A percentile compares a stretch with the other conserved stretches of the same genome.
Evolutionary conservation across 2,888 invertebrate genomes (phyloP).

Genomic region (Argyra leucocephala): DNA sequence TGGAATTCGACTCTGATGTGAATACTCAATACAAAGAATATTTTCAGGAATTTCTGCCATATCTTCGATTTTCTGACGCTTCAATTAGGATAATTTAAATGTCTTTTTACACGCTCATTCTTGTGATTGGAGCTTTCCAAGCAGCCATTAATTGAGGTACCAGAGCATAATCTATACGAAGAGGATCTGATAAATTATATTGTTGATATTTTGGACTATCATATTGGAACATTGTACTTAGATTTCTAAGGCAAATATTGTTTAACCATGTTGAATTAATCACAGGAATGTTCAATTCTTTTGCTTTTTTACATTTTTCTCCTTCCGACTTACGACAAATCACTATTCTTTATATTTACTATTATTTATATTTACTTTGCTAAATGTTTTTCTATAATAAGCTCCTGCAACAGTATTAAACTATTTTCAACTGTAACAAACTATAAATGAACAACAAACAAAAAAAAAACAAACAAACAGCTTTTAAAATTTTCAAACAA

Average conservation of each 20-base stretch:
- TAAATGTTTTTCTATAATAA: conserved; percentile 66
- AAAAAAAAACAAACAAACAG: no score
- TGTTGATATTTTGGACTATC: conserved; percentile 82
- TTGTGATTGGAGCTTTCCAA: conserved; percentile 87
- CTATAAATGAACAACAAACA: no score
- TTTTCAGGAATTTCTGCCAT: conserved; percentile 40
- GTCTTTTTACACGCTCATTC: conserved; percentile 74
- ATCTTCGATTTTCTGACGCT: conserved; percentile 45
- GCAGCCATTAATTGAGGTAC: conserved; percentile 87
- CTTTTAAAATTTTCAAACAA: no score
- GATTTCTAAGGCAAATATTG: conserved; percentile 82
- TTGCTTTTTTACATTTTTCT: conserved; percentile 76
- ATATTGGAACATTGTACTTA: conserved; percentile 67
- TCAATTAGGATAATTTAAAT: conserved; percentile 51
- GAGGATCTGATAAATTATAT: conserved; percentile 67
- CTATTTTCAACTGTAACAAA: no score
- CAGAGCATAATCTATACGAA: conserved; percentile 74
- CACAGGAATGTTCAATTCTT: conserved; percentile 83
- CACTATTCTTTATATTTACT: no score
- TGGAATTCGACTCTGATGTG: conserved; percentile 49
- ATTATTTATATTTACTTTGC: conserved; percentile 70
- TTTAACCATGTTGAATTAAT: conserved; percentile 92
- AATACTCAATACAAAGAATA: conserved; percentile 45
- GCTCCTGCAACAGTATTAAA: no score
- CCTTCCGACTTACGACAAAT: conserved; percentile 76